Conservation (phyloP, 2,113 vertebrate species). For the Megaceryle torquata region DNA sequence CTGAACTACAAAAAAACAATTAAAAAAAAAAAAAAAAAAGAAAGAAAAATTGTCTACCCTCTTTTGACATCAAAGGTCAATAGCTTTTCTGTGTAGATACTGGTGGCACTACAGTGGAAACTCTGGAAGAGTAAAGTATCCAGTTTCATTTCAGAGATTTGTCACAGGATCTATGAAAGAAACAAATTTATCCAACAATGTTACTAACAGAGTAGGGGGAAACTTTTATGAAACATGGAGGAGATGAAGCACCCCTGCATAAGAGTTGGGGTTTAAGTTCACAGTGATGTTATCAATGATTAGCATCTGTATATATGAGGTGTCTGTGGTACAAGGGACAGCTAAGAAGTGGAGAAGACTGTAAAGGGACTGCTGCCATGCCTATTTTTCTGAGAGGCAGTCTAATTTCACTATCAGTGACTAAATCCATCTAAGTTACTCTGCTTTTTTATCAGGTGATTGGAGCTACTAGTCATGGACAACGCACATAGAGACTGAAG, state of each 20-base stretch:
- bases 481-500: background rate
- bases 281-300: background rate
- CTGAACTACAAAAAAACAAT: background rate
- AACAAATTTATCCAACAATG: background rate
- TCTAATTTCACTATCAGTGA: background rate
- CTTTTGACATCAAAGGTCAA: background rate
- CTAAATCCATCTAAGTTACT: background rate
- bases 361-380: background rate
- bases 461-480: background rate
- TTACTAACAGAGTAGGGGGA: background rate
- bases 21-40: too few relatives aligned
- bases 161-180: background rate
- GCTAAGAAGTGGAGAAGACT: background rate
- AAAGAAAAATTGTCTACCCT: background rate
- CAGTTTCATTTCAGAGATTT: background rate
- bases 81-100: background rate
- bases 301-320: background rate
- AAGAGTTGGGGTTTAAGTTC: background rate
- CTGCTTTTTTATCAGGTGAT: background rate
- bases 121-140: background rate
- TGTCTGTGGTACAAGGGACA: background rate
- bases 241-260: background rate
- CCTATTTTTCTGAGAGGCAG: background rate
- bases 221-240: background rate
- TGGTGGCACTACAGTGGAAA: background rate